phyloP scores from a whole-genome alignment of 1,140 invertebrate species.

The Dolichoris vasculosae region DNA sequence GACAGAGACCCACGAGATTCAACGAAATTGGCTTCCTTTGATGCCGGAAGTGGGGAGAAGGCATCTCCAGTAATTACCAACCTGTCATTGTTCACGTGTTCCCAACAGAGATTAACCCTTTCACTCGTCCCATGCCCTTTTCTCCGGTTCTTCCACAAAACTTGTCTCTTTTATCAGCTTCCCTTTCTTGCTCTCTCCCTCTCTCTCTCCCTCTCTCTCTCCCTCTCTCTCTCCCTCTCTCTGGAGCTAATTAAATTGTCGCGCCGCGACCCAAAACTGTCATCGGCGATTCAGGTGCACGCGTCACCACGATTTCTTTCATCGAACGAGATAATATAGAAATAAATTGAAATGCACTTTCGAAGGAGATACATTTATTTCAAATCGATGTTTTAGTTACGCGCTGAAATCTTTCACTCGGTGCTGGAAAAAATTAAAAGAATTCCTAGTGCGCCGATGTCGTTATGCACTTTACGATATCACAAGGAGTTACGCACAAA shows the following conservation, averaged over 20 bases:
- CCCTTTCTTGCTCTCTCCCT: background rate
- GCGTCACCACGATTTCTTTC: background rate
- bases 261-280: conserved; percentile 31
- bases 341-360: background rate
- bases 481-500: too few species aligned
- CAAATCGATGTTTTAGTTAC: background rate
- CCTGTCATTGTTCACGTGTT: conserved; percentile 29
- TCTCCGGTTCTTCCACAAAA: background rate
- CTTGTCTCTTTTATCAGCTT: background rate
- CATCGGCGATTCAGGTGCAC: background rate
- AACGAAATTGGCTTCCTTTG: conserved; percentile 29
- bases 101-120: background rate
- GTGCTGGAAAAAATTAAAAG: too few species aligned
- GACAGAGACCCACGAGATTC: background rate
- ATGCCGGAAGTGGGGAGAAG: background rate
- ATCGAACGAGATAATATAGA: background rate
- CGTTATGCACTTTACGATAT: too few species aligned
- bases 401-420: too few species aligned
- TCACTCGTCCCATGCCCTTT: background rate
- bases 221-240: background rate
- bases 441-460: too few species aligned
- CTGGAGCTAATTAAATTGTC: conserved; percentile 40
- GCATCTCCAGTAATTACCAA: conserved; percentile 25
- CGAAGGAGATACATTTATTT: background rate
- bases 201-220: conserved; percentile 11